These are phyloP conservation scores for Opisthocomus hoazin DNA, from an alignment of 2,113 vertebrate genomes.

Conservation along the genomic window DNA sequence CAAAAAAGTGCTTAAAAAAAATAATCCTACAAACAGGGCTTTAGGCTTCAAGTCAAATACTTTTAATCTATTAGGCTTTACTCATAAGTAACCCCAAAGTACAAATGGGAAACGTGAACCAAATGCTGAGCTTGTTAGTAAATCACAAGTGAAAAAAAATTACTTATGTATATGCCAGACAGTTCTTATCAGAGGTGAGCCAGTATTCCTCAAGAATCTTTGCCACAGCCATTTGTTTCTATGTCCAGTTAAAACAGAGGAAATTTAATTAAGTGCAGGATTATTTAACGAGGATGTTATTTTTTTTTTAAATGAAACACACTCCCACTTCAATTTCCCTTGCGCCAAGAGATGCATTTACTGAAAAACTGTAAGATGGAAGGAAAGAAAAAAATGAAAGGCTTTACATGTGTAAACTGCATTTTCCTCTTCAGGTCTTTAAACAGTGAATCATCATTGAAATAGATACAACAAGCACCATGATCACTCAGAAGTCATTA, in stretches of 20 bases:
- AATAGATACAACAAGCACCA: not conserved
- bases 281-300: conserved; percentile 25
- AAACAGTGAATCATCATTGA: not conserved
- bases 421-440: not conserved
- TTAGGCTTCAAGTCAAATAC: not conserved
- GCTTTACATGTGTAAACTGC: not conserved
- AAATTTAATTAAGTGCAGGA: conserved; percentile 47
- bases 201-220: not conserved
- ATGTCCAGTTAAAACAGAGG: conserved; percentile 22
- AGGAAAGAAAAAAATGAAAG: not conserved
- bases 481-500: not conserved
- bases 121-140: not conserved
- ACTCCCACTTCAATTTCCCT: not conserved
- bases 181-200: conserved; percentile 11
- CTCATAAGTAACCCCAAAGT: not conserved
- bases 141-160: not conserved
- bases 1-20: not conserved
- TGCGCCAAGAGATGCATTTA: not conserved
- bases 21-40: not conserved
- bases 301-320: conserved; percentile 5
- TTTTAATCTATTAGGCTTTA: not conserved
- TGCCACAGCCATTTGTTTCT: conserved; percentile 14
- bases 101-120: conserved; percentile 10
- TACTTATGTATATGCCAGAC: not conserved
- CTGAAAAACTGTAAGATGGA: not conserved